Evolutionary conservation across 2,113 vertebrate species (phyloP), one percentile per base, ranked within the genome.

Genomic region (Apteryx owenii): DNA sequence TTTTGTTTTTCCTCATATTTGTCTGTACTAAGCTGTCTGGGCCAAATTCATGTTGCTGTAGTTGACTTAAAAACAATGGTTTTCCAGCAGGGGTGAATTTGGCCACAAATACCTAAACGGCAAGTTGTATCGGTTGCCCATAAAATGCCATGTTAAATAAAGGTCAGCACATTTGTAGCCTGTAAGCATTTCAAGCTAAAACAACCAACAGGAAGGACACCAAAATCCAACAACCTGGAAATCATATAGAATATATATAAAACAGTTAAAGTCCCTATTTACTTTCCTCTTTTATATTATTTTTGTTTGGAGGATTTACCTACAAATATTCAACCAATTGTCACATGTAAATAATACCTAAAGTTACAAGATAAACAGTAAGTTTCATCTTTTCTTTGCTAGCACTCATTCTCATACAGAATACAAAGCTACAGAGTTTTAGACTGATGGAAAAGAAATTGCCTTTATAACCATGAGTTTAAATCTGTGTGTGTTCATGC

Each of bases 331-430:
- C 22, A 89, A 69, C 4, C 9, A 40, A 76, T 85, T 89, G 3
- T 54, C 10, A 38, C 6, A 5, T 1, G 0, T n/a, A 66, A 58
- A 54, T 42, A 69, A 44, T 51, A 23, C 3, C 1, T 53, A 36
- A 48, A 26, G 23, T 60, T 71, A 50, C 17, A 88, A 76, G 15
- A 10, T 5, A 78, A 85, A 71, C 22, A 36, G 2, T 7, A 65
- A 42, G 19, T 40, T 66, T 80, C 29, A 17, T 46, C 1, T 46
- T 65, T 79, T 61, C 5, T 85, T 64, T 78, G 17, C 14, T 40
- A 64, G 21, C 2, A 33, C 9, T 44, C 65, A 73, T 79, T 81
- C 73, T 89, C 20, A 36, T 6, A 46, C 5, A 40, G 14, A 76
- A 19, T 4, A 65, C 65, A 54, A 71, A 42, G 5, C 40, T 61